Evolutionary conservation across 2,113 vertebrate genomes (phyloP), one percentile per base, ranked within the genome.

Genomic region (Clarias batrachus): DNA sequence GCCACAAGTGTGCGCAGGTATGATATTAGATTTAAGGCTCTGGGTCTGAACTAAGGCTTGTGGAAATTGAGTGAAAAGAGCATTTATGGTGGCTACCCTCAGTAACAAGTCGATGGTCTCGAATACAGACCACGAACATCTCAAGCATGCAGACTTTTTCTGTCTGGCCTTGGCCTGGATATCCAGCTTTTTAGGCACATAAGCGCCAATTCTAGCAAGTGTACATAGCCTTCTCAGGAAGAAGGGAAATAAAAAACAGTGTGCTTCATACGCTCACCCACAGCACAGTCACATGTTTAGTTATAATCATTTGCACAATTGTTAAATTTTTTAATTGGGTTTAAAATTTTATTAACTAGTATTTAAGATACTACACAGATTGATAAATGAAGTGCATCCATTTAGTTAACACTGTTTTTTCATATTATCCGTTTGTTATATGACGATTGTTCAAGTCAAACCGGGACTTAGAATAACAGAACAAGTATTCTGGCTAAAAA

Each of bases 61-160:
- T 41, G 70, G 87, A 66, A 80, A 89, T 85, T 25, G 27, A 13
- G 19, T 85, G 88, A 91, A 89, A 89, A 91, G 89, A 79, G 27
- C 2, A 9, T 21, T 85, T 90, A 25, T 78, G 60, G 8, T 33
- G 19, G 13, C 48, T 68, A 48, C 33, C 37, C 4, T 63, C 63
- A 60, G 54, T 73, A 48, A 48, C 13, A 23, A 30, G 66, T 62
- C 17, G 21, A 48, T 23, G 66, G 80, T n/a, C 41, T 81, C 74
- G 41, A 68, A 85, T 66, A 77, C 19, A 71, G 63, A 63, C 41
- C 56, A 74, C 54, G 73, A 65, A 10, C 60, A 33, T 66, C 16
- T 74, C 25, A 62, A 78, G 59, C 52, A 80, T 52, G 54, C 62
- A 68, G 74, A 79, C 17, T 6, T 77, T 57, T 0, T 4, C 9